Evolutionary conservation across 2,797 vertebrate genomes (phyloP).

Genomic region (Valencia hispanica): DNA sequence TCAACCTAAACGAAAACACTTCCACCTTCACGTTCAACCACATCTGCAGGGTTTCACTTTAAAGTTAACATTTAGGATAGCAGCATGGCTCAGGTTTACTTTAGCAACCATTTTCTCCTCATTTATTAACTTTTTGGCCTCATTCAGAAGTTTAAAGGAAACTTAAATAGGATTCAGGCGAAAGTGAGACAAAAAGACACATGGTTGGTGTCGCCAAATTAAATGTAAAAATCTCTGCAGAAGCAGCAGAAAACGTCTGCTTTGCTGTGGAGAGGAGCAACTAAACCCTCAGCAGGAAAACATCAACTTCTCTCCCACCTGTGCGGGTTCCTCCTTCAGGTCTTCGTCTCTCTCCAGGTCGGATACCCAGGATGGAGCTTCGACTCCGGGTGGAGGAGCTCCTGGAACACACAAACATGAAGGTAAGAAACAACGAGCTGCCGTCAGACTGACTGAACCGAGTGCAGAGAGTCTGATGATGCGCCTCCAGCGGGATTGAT

Average conservation of each 20-base stretch:
- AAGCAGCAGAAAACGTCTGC: no score
- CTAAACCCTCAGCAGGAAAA: neutral
- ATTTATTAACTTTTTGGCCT: no score
- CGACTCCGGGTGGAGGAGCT: conserved; percentile 9
- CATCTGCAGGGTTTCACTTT: no score
- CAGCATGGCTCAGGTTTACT: no score
- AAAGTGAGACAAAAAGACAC: neutral
- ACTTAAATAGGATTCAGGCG: neutral
- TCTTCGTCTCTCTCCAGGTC: conserved; percentile 45
- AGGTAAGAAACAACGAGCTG: neutral
- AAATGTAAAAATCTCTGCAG: no score
- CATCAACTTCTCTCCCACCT: conserved; percentile 40
- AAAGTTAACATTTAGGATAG: no score
- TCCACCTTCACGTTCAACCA: no score
- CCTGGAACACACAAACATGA: neutral
- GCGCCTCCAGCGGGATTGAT: no score
- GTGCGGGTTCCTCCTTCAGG: neutral
- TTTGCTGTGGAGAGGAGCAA: neutral
- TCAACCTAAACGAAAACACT: conserved; percentile 24
- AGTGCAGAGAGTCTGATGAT: neutral
- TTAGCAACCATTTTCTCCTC: no score
- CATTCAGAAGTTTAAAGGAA: no score
- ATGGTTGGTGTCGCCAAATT: no score
- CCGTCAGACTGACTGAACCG: neutral
- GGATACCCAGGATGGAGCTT: conserved; percentile 57